phyloP scores from a whole-genome alignment of 2,113 vertebrate genomes.

The Leptobrachium ailaonicum region DNA sequence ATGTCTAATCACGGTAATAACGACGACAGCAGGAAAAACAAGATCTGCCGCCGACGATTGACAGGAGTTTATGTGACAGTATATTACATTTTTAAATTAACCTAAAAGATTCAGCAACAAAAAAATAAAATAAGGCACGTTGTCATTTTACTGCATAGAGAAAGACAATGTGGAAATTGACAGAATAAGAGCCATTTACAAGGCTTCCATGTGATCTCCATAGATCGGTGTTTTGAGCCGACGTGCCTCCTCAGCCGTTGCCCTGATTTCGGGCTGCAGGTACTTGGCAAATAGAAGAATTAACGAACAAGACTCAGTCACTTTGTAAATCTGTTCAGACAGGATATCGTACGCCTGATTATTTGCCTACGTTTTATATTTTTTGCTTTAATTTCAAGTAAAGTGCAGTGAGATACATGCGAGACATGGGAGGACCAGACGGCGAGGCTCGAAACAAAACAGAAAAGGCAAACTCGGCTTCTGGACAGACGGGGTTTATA shows the following conservation, averaged over 20 bases:
- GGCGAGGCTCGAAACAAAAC: background rate
- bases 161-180: background rate
- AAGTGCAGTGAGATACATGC: conserved; percentile 46
- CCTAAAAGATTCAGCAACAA: conserved; percentile 5
- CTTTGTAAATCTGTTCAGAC: background rate
- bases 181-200: too few relatives aligned
- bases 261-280: background rate
- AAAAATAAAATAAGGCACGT: conserved; percentile 24
- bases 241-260: too few relatives aligned
- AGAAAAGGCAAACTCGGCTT: conserved; percentile 15
- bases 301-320: background rate
- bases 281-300: background rate
- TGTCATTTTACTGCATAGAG: background rate
- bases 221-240: too few relatives aligned
- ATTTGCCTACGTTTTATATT: too few relatives aligned
- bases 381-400: conserved; percentile 4
- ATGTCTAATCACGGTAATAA: background rate
- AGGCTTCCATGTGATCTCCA: too few relatives aligned
- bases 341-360: too few relatives aligned
- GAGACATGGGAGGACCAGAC: background rate
- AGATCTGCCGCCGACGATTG: too few relatives aligned
- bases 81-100: background rate
- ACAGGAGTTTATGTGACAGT: background rate
- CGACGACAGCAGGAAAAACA: background rate
- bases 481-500: background rate